Percentiles rank a stretch among this genome's conserved stretches.
Conservation (phyloP, 2,888 invertebrate genomes). For the Adela reaumurella region DNA sequence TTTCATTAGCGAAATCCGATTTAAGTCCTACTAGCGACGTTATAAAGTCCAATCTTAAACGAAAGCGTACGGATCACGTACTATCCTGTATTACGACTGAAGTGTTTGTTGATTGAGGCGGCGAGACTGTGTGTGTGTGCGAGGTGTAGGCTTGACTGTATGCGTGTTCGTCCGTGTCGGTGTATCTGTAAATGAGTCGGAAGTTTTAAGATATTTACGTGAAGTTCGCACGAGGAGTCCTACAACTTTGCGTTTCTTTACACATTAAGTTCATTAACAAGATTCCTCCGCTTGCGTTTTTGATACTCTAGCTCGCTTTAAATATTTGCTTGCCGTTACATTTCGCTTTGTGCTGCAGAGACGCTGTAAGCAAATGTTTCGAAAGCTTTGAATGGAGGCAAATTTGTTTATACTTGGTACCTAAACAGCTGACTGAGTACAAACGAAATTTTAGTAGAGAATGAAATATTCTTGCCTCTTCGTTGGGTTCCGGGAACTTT, state of each 20-base stretch:
- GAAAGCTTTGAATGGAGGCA: slow-evolving; percentile 43
- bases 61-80: not conserved
- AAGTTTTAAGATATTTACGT: slow-evolving; percentile 35
- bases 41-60: not conserved
- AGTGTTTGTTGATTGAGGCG: not conserved
- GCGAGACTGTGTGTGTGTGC: no score
- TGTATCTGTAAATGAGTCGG: not conserved
- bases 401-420: not conserved
- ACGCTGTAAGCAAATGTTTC: slow-evolving; percentile 42
- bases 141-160: no score
- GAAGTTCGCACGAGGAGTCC: slow-evolving; percentile 27
- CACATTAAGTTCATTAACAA: slow-evolving; percentile 51
- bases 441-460: no score
- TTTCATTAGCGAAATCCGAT: not conserved
- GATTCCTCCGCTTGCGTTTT: slow-evolving; percentile 43
- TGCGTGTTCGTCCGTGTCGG: no score
- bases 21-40: not conserved
- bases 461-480: no score
- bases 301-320: slow-evolving; percentile 34
- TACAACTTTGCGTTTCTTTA: slow-evolving; percentile 35
- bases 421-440: no score
- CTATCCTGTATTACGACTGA: not conserved
- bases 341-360: slow-evolving; percentile 33
- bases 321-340: slow-evolving; percentile 41
- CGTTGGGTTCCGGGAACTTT: no score